These are phyloP conservation scores for Platyura marginata DNA, from an alignment of 1,140 invertebrate genomes.

Conservation along the genomic window DNA sequence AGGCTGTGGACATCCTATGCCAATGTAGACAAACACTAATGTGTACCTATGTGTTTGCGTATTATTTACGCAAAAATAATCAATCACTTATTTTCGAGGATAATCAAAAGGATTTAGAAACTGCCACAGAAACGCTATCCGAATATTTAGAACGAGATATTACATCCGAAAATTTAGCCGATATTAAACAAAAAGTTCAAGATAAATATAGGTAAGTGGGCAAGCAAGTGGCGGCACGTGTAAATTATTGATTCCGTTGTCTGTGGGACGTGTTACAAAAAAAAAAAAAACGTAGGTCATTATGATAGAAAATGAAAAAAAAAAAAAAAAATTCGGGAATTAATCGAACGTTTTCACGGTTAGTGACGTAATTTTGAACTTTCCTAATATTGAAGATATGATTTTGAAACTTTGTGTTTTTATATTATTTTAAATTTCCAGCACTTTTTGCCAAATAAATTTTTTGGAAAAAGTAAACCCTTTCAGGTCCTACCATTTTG, in stretches of 20 bases:
- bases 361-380: neutral
- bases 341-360: too few species aligned
- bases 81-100: conserved; percentile 98
- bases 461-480: too few species aligned
- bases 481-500: too few species aligned
- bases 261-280: too few species aligned
- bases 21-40: conserved; percentile 94
- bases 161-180: conserved; percentile 89
- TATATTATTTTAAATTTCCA: too few species aligned
- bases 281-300: neutral
- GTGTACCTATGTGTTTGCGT: conserved; percentile 99
- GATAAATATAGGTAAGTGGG: conserved; percentile 83
- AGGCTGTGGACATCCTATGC: conserved; percentile 94
- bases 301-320: too few species aligned
- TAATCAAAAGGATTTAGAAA: conserved; percentile 96
- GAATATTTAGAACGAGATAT: conserved; percentile 97
- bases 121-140: conserved; percentile 88
- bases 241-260: too few species aligned
- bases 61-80: conserved; percentile 95
- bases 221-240: too few species aligned
- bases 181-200: conserved; percentile 98
- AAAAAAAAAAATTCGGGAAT: too few species aligned
- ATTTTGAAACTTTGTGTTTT: too few species aligned
- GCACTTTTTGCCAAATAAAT: too few species aligned
- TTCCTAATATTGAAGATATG: too few species aligned